Conservation (phyloP, 1,140 invertebrate genomes). For the Daktulosphaira vitifoliae region DNA sequence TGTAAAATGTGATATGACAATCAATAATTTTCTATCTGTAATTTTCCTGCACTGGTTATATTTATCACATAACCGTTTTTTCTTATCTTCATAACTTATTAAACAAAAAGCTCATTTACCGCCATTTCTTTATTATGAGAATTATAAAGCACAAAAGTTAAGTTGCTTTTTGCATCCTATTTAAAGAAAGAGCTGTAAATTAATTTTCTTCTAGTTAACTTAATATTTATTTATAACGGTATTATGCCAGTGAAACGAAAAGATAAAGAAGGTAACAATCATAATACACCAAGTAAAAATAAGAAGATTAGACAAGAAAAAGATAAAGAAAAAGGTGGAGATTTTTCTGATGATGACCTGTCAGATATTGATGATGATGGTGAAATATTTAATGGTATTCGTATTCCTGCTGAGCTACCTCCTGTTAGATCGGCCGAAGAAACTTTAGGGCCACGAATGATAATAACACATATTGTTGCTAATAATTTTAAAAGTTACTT, state of each 20-base stretch:
- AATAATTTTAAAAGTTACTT: conserved; percentile 97
- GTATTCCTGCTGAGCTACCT: conserved; percentile 74
- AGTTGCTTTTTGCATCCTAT: too few species aligned
- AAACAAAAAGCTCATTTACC: too few species aligned
- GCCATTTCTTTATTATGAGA: too few species aligned
- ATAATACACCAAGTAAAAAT: background rate
- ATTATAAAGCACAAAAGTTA: too few species aligned
- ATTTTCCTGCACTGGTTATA: too few species aligned
- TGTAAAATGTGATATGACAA: too few species aligned
- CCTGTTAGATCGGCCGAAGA: conserved; percentile 56
- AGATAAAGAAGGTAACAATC: background rate
- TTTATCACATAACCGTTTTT: too few species aligned
- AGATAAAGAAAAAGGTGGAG: conserved; percentile 39
- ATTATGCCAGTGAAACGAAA: conserved; percentile 6
- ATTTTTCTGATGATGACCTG: conserved; percentile 44
- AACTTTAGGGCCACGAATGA: conserved; percentile 64
- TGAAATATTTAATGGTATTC: conserved; percentile 63
- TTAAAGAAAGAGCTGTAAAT: too few species aligned
- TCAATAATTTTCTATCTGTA: too few species aligned
- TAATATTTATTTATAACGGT: too few species aligned
- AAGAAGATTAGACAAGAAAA: conserved; percentile 30
- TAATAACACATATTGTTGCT: conserved; percentile 88
- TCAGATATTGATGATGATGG: conserved; percentile 52
- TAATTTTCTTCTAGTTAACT: too few species aligned
- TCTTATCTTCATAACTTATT: too few species aligned